Evolutionary conservation across 1,140 invertebrate species (phyloP), one percentile per base, ranked within the genome.

Genomic region (Camponotus vicinus): DNA sequence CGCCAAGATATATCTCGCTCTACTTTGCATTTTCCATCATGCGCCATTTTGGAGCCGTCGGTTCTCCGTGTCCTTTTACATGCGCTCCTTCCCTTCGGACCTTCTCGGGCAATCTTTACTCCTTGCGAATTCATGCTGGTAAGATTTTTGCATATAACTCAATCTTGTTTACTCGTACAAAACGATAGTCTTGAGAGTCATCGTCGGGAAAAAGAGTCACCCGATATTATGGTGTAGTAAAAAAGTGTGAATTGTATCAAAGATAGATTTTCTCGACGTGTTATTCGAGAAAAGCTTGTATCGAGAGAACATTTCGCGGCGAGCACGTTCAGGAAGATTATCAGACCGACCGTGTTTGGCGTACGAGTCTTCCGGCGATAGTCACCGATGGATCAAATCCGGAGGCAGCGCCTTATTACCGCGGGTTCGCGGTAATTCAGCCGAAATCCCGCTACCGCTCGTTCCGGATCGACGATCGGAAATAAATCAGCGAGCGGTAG

Each of bases 21-120:
- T 82, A 70, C 86, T 89, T 90, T 89, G 89, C 89, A 87, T 90
- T 87, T 87, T 86, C 86, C 85, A 78, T 89, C 88, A 61, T 27
- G 40, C 57, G 49, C 63, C 37, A 64, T 40, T 55, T 85, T 52
- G 55, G 82, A 55, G 45, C 21, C 52, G 45, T n/a, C 8, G 73
- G 34, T 52, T 66, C 73, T 40, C 37, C 82, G 49, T 70, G 49
- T 79, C 40, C 64, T 86, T 79, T 86, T 69, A 78, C 83, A 59
- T 42, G 49, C 63, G 15, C 13, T 67, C 45, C 57, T 61, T 34
- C 34, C n/a, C 34, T n/a, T 55, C 70, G 59, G 15, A 66, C 40
- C 21, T 67, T 70, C 42, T 61, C 75, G 84, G 34, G 71, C 79
- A 75, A 42, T 84, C 67, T 67, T 73, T 40, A 42, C 45, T 63